phyloP scores from a whole-genome alignment of 2,888 invertebrate species.

The Acrobasis suavella region DNA sequence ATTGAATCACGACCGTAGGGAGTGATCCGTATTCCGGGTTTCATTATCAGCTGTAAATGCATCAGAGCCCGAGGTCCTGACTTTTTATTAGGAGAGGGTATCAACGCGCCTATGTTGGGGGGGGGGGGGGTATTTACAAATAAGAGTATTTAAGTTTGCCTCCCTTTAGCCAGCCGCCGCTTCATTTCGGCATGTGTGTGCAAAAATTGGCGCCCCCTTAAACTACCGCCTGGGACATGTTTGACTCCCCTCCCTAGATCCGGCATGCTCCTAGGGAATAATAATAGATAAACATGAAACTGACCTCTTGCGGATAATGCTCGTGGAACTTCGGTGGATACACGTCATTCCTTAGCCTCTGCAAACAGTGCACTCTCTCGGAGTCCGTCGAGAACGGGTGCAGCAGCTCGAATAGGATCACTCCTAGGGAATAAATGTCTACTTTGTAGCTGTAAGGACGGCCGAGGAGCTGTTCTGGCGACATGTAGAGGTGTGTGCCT shows the following conservation, averaged over 20 bases:
- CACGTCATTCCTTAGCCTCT: constrained; percentile 83
- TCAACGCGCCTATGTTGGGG: too few relatives aligned
- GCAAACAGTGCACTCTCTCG: constrained; percentile 89
- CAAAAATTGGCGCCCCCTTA: too few relatives aligned
- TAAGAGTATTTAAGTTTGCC: too few relatives aligned
- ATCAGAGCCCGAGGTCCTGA: too few relatives aligned
- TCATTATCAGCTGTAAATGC: too few relatives aligned
- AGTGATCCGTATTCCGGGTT: too few relatives aligned
- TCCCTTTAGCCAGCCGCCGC: too few relatives aligned
- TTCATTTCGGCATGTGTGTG: too few relatives aligned
- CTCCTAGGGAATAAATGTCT: constrained; percentile 96
- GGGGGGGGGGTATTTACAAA: too few relatives aligned
- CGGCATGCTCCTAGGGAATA: background rate
- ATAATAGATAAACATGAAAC: background rate
- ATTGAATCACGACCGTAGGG: too few relatives aligned
- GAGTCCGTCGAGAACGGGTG: constrained; percentile 95
- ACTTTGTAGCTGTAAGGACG: constrained; percentile 93
- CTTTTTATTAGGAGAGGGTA: too few relatives aligned
- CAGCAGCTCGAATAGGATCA: constrained; percentile 96
- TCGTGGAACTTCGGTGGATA: constrained; percentile 87
- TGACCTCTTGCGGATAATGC: constrained; percentile 87
- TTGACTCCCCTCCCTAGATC: background rate
- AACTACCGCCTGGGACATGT: too few relatives aligned
- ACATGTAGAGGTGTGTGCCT: constrained; percentile 98
- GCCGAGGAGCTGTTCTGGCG: constrained; percentile 94